Evolutionary conservation across 1,140 invertebrate species (phyloP), one percentile per base, ranked within the genome.

Genomic region (Colletes gigas): DNA sequence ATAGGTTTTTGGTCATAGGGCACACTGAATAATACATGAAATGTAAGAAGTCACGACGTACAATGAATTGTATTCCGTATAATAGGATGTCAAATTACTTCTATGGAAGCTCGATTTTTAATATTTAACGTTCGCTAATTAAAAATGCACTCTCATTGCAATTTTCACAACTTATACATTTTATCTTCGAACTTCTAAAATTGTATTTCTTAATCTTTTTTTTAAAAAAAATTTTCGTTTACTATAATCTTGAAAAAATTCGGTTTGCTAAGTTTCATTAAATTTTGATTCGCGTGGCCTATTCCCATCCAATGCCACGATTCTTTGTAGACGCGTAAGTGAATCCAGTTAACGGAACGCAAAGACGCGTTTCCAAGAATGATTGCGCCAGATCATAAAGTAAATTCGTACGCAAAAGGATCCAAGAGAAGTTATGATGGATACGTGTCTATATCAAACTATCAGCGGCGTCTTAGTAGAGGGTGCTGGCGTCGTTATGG

Each of bases 401-500:
- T 70, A 73, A 59, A 73, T 66, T 9, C 62, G 21, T 50, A 19
- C 59, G 60, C 74, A 59, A 78, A 78, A 76, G 74, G 81, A 84
- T 73, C 60, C 59, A 60, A 60, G 70, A 62, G 19, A 50, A 63
- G 73, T 80, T 76, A 86, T 83, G 85, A 86, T 62, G 68, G 73
- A 85, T 86, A 85, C 57, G 68, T 55, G 78, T 82, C 84, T 77
- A 78, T 82, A 78, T 75, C 63, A 69, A 86, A 77, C 82, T 87
- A 88, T 88, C 85, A 77, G 65, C 85, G 75, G 76, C 57, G 85
- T 88, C 86, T 88, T 87, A 78, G 66, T 76, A 76, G 73, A 75
- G 75, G 73, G 73, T 75, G 80, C 71, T 68, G 79, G 83, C 83
- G 60, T 84, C 86, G 86, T 87, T 87, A 91, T 86, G 86, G 82